Conservation (phyloP, 2,888 invertebrate species). For the Campoletis raptor region DNA sequence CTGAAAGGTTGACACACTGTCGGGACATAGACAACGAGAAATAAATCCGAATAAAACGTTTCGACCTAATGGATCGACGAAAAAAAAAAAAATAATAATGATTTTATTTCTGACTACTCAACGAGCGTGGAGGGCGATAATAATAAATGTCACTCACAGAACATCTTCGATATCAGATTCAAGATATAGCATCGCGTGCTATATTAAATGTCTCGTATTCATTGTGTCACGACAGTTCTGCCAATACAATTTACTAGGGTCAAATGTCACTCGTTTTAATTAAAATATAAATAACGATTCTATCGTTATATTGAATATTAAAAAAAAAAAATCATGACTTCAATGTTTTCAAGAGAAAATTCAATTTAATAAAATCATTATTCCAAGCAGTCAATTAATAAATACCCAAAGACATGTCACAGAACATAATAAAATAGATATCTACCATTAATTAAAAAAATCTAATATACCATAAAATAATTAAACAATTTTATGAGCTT, state of each 20-base stretch:
- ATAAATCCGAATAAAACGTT: slow-evolving; percentile 2
- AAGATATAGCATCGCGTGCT: background rate
- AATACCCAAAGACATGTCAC: background rate
- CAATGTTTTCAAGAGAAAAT: background rate
- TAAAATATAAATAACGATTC: background rate
- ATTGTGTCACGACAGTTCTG: background rate
- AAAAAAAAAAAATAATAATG: background rate
- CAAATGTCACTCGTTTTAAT: background rate
- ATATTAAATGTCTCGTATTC: slow-evolving; percentile 3
- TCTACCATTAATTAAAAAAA: background rate
- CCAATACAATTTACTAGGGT: background rate
- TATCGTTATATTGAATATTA: too few relatives aligned
- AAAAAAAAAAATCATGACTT: background rate
- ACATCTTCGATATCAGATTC: background rate
- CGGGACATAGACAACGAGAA: background rate
- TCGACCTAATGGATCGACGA: background rate
- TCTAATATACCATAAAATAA: background rate
- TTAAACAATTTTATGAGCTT: background rate
- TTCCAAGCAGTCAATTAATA: background rate
- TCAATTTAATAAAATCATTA: too few relatives aligned
- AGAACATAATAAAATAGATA: background rate
- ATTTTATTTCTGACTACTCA: background rate
- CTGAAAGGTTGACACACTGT: slow-evolving; percentile 14
- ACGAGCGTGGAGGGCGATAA: background rate
- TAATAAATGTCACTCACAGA: slow-evolving; percentile 15